Evolutionary conservation across 2,888 invertebrate species (phyloP), one percentile per base, ranked within the genome.

Genomic region (Parnassius smintheus): DNA sequence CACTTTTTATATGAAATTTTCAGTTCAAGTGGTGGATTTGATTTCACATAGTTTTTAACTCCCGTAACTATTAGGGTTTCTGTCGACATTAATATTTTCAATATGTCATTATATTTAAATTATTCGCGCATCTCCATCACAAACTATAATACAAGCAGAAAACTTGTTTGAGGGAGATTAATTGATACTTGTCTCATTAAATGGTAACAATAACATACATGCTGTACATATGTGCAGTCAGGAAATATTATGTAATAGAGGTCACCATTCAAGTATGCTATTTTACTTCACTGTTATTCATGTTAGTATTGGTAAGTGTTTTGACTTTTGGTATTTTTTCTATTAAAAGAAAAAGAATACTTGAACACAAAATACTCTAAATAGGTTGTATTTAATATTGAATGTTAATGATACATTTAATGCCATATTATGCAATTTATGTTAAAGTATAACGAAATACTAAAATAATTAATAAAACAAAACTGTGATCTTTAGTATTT

Each of bases 381-480:
- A 74, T 83, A 72, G 76, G 77, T 82, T 85, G 75, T 81, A 79
- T 80, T 82, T 76, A 75, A 79, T 81, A 80, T 86, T 81, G n/a
- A 49, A 49, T 11, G 44, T 44, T 18, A 49, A 13, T 49, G 49
- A 13, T 44, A 44, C 11, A 7, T 13, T 4, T 7, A 13, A 49
- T 49, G 49, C 13, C 11, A 11, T 44, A 44, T 44, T 11, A 11
- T 44, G 11, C 44, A 44, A 44, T 44, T 11, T 11, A 9, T 44
- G 44, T 44, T 44, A 11, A 11, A 9, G 10, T 44, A 10, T 44
- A 11, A 44, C 11, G 44, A 44, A 35, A 35, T 35, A 35, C 35
- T 35, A 35, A 75, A 80, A 75, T 76, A 75, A 72, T 66, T 72
- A 70, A 73, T 68, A 67, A 49, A 49, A 48, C 56, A 56, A 56